These are phyloP conservation scores for Channa argus DNA, from an alignment of 2,113 vertebrate species.

Conservation along the genomic window DNA sequence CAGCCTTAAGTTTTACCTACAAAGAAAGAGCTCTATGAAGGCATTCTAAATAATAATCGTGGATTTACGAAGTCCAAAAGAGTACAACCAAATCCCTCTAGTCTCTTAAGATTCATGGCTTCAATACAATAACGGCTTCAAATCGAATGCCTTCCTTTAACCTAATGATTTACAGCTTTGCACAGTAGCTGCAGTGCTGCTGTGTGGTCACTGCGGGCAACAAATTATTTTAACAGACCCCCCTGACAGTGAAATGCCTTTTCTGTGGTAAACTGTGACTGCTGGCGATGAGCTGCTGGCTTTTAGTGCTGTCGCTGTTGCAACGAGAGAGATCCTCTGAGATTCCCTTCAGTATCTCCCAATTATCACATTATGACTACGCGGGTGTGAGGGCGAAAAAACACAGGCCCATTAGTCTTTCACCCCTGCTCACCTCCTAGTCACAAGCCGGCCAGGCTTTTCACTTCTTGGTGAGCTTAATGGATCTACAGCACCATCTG, in stretches of 20 bases:
- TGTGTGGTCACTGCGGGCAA: conserved; percentile 43
- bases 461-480: conserved; percentile 76
- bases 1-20: not conserved
- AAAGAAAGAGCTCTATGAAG: not conserved
- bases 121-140: not conserved
- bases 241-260: conserved; percentile 52
- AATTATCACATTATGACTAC: conserved; percentile 88
- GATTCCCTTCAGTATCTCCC: conserved; percentile 85
- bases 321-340: conserved; percentile 77
- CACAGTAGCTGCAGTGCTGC: not conserved
- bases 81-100: not conserved
- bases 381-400: conserved; percentile 81
- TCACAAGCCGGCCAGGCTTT: conserved; percentile 55
- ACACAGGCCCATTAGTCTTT: conserved; percentile 88
- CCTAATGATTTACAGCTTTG: conserved; percentile 17
- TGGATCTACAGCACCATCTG: conserved; percentile 70
- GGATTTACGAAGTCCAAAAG: not conserved
- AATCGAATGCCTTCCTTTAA: conserved; percentile 9
- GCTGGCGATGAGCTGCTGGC: conserved; percentile 58
- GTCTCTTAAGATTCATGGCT: not conserved
- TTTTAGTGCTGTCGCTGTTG: conserved; percentile 66
- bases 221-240: conserved; percentile 60
- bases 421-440: conserved; percentile 84
- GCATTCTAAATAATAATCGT: not conserved
- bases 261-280: conserved; percentile 58